phyloP scores from a whole-genome alignment of 2,888 invertebrate genomes.

The Gandaritis pyraliata region DNA sequence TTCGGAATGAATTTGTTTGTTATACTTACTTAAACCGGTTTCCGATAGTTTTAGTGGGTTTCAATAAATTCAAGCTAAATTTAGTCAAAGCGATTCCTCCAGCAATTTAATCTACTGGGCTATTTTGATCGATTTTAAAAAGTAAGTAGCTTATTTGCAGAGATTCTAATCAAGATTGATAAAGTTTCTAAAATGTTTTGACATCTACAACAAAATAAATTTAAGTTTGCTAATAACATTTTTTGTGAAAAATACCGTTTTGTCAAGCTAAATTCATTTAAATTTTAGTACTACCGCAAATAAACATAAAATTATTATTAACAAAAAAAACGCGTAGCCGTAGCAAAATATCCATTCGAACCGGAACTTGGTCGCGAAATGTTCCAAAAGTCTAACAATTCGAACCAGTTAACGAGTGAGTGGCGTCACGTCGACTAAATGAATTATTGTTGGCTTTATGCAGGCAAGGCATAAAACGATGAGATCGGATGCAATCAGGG shows the following conservation, averaged over 20 bases:
- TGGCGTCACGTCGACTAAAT: constrained; percentile 84
- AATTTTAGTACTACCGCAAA: constrained; percentile 2
- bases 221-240: too few species aligned
- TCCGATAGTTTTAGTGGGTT: constrained; percentile 66
- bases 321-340: constrained; percentile 30
- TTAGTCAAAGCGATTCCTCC: constrained; percentile 39
- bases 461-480: constrained; percentile 81
- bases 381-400: constrained; percentile 60
- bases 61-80: constrained; percentile 57
- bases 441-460: constrained; percentile 84
- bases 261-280: constrained; percentile 1
- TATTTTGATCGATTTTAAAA: background rate
- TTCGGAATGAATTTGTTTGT: constrained; percentile 83
- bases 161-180: too few species aligned
- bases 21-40: constrained; percentile 78
- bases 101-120: background rate
- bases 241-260: background rate
- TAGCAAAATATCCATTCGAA: constrained; percentile 35
- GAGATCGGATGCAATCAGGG: constrained; percentile 83
- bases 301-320: constrained; percentile 13
- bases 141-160: background rate
- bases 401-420: constrained; percentile 80
- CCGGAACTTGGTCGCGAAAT: constrained; percentile 50
- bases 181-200: too few species aligned
- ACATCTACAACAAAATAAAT: too few species aligned